These are phyloP conservation scores for Uropsilus gracilis DNA, from an alignment of 2,113 vertebrate genomes.

Conservation along the genomic window DNA sequence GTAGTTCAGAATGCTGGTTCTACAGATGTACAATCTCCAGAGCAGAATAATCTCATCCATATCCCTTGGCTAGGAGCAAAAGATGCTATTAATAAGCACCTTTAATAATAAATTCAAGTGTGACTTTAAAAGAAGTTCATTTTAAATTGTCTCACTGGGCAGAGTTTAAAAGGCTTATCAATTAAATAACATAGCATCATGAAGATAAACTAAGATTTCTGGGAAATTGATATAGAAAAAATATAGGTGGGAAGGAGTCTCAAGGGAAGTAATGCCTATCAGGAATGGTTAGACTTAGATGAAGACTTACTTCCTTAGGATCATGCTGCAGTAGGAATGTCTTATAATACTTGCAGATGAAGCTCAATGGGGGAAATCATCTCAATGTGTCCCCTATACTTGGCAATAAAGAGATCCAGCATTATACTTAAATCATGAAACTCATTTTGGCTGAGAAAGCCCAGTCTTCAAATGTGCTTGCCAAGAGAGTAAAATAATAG, in stretches of 20 bases:
- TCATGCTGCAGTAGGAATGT: not conserved
- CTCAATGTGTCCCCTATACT: not conserved
- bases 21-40: not conserved
- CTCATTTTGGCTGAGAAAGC: slow-evolving; percentile 75
- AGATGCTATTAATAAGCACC: not conserved
- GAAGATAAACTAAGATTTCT: not conserved
- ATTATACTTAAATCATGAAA: slow-evolving; percentile 58
- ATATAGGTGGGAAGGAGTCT: not conserved
- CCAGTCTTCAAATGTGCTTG: slow-evolving; percentile 66
- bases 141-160: not conserved
- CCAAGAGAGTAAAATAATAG: slow-evolving; percentile 67
- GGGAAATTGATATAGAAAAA: not conserved
- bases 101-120: not conserved
- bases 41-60: not conserved
- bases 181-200: not conserved
- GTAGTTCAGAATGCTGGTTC: no score
- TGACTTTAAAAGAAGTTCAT: not conserved
- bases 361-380: slow-evolving; percentile 35
- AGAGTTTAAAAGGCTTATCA: not conserved
- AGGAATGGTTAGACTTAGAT: not conserved
- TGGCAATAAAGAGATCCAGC: slow-evolving; percentile 32
- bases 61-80: not conserved
- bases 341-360: slow-evolving; percentile 45
- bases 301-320: slow-evolving; percentile 10
- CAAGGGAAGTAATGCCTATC: not conserved